Evolutionary conservation across 1,140 invertebrate genomes (phyloP).

Genomic region (Drosophila ogumai): DNA sequence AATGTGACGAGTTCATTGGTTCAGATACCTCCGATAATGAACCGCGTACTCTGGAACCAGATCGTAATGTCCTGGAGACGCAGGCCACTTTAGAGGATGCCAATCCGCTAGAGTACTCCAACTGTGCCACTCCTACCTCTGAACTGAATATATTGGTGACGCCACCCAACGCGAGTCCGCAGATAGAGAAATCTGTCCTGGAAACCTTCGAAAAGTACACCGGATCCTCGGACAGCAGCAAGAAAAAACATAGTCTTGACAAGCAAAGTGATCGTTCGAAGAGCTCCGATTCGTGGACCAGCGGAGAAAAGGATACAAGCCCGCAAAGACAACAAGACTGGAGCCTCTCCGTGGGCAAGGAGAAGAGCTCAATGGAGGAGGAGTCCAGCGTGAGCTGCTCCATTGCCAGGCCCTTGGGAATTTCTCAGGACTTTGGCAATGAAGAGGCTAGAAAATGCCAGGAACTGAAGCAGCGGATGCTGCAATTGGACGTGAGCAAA

Average conservation of each 20-base stretch:
- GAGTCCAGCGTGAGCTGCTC: slow-evolving; percentile 92
- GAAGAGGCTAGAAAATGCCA: slow-evolving; percentile 86
- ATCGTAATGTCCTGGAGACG: slow-evolving; percentile 78
- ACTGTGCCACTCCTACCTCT: slow-evolving; percentile 80
- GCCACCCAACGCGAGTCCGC: slow-evolving; percentile 79
- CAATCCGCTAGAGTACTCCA: slow-evolving; percentile 75
- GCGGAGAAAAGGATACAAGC: slow-evolving; percentile 87
- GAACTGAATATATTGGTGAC: slow-evolving; percentile 79
- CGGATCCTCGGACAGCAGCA: slow-evolving; percentile 52
- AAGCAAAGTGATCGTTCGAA: slow-evolving; percentile 88
- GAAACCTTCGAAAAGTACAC: slow-evolving; percentile 78
- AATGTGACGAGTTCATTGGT: slow-evolving; percentile 88
- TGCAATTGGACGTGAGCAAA: slow-evolving; percentile 68
- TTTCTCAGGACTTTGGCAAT: slow-evolving; percentile 90
- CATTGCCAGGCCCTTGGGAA: slow-evolving; percentile 90
- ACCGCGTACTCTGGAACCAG: slow-evolving; percentile 69
- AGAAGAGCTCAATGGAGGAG: slow-evolving; percentile 89
- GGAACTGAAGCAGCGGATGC: slow-evolving; percentile 80
- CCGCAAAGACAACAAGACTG: slow-evolving; percentile 82
- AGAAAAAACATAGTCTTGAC: slow-evolving; percentile 85
- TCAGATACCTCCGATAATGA: slow-evolving; percentile 85
- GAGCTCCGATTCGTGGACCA: slow-evolving; percentile 88
- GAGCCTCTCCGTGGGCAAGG: slow-evolving; percentile 86
- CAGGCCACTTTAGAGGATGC: slow-evolving; percentile 83
- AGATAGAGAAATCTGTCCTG: slow-evolving; percentile 80